Evolutionary conservation across 2,113 vertebrate genomes (phyloP), one percentile per base, ranked within the genome.

Genomic region (Etheostoma cragini): DNA sequence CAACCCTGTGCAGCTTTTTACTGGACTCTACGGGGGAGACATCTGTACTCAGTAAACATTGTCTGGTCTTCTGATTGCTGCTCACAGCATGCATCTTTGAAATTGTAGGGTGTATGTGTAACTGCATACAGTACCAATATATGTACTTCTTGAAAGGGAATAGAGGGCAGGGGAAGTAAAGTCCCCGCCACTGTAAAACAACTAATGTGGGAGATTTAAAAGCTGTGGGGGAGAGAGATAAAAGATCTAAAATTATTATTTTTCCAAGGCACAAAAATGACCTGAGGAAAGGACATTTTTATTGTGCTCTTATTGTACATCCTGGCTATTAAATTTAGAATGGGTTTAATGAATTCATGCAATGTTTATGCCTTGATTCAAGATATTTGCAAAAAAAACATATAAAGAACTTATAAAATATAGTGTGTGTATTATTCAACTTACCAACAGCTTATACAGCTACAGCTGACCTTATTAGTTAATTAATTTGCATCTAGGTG

Each of bases 1-100:
- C n/a, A 52, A 42, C 16, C 80, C 21, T 38, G 4, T 17, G 24
- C 46, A 62, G 56, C 49, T 70, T 77, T 75, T 68, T 13, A 72
- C 61, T 53, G 79, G 52, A 54, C 76, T 82, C 49, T 72, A 67
- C 60, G 82, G 63, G 54, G 53, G 50, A 76, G 15, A 24, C 7
- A 56, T 66, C 15, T 57, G 58, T 38, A 47, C 77, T 75, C 67
- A 26, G n/a, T 79, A 65, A 63, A 78, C 19, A 49, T 78, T 56
- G 38, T 46, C 22, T 49, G 22, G n/a, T 75, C 50, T 42, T 22
- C 63, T 85, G 68, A 87, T 79, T 85, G 75, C 26, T 49, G 63
- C 54, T 45, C 83, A 87, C 87, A 78, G 33, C 10, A 14, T 68
- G 58, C 7, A 1, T 79, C 72, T 88, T 84, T 90, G 57, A 91